These are phyloP conservation scores for Ormyrus labotus DNA, from an alignment of 2,888 invertebrate genomes.

Conservation along the genomic window DNA sequence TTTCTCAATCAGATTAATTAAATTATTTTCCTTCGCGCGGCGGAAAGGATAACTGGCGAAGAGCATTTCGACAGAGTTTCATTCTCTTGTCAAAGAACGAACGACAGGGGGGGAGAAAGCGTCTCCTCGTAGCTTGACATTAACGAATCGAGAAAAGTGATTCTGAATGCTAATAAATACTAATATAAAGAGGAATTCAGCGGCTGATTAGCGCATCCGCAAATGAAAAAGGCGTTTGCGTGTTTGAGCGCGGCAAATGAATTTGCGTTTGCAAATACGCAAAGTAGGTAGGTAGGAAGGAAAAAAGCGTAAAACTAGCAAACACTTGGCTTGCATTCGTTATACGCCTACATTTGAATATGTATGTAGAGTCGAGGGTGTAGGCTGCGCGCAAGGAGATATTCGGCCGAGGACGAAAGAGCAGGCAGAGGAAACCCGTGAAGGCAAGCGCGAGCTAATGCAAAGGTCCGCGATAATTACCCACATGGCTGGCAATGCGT, in stretches of 20 bases:
- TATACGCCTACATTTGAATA: constrained; percentile 34
- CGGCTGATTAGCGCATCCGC: constrained; percentile 16
- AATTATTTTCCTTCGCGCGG: constrained; percentile 65
- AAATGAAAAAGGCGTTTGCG: constrained; percentile 13
- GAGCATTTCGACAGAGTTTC: constrained; percentile 37
- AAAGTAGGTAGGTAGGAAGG: neutral
- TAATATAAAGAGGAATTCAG: constrained; percentile 49
- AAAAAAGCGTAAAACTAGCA: constrained; percentile 26
- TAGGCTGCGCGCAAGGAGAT: constrained; percentile 27
- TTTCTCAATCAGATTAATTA: constrained; percentile 74
- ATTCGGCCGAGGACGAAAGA: constrained; percentile 26
- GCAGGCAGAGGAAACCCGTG: constrained; percentile 57
- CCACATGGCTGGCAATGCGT: constrained; percentile 75
- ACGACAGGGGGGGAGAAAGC: constrained; percentile 50
- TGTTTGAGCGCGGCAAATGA: constrained; percentile 27
- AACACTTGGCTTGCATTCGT: constrained; percentile 40
- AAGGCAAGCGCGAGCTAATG: constrained; percentile 70
- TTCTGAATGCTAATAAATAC: constrained; percentile 48
- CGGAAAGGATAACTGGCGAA: constrained; percentile 30
- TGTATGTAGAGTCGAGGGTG: constrained; percentile 42
- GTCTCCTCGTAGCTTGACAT: constrained; percentile 37
- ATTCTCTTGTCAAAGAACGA: constrained; percentile 48
- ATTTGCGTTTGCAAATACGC: constrained; percentile 8
- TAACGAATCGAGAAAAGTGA: constrained; percentile 51
- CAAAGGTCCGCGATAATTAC: constrained; percentile 75